These are phyloP conservation scores for Delia radicum DNA, from an alignment of 1,140 invertebrate species.

Conservation along the genomic window DNA sequence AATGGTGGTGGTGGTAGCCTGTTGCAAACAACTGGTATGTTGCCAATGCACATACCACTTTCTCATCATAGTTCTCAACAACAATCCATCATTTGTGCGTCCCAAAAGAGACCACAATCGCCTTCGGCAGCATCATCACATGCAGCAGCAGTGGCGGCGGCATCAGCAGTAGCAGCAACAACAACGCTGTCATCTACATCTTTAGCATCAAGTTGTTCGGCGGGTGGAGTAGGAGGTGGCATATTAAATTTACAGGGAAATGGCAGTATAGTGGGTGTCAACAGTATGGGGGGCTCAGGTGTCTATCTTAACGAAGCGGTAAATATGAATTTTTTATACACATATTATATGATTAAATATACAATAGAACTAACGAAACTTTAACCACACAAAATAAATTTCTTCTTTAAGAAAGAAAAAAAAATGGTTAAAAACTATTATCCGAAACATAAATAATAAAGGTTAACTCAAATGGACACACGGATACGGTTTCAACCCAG, in stretches of 20 bases:
- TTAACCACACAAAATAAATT: too few relatives aligned
- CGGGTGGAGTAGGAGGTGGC: neutral
- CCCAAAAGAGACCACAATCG: slow-evolving; percentile 20
- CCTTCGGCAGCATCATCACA: slow-evolving; percentile 38
- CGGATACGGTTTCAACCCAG: too few relatives aligned
- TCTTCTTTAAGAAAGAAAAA: too few relatives aligned
- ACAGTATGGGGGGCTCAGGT: slow-evolving; percentile 52
- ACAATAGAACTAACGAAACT: too few relatives aligned
- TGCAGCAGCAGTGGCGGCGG: neutral
- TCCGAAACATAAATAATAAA: too few relatives aligned
- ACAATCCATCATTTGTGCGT: slow-evolving; percentile 25
- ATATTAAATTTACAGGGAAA: slow-evolving; percentile 22
- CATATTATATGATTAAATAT: neutral
- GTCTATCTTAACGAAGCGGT: slow-evolving; percentile 41
- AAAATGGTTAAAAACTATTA: too few relatives aligned
- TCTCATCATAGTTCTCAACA: slow-evolving; percentile 34
- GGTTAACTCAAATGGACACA: too few relatives aligned
- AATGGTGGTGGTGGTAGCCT: slow-evolving; percentile 39
- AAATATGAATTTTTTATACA: neutral
- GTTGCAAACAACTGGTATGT: slow-evolving; percentile 28
- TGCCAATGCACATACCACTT: slow-evolving; percentile 41
- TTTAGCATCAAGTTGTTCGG: neutral
- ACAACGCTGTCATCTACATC: slow-evolving; percentile 30
- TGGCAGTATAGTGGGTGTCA: slow-evolving; percentile 37
- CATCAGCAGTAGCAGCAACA: slow-evolving; percentile 35